Conservation (phyloP, 1,140 invertebrate genomes). For the Pogonus chalceus region DNA sequence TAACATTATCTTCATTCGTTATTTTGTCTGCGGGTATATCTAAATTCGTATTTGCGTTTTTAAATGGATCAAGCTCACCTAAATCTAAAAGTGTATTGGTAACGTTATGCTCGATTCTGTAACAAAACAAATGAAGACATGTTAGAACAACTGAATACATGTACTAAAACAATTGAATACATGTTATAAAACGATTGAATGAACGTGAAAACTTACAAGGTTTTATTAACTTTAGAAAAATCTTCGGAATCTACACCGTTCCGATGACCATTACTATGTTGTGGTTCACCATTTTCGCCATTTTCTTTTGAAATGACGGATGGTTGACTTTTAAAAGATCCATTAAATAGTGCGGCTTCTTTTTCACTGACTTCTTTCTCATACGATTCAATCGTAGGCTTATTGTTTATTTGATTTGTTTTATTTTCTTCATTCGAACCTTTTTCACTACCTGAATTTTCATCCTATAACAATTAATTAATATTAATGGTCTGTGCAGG, state of each 20-base stretch:
- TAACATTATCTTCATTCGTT: constrained; percentile 36
- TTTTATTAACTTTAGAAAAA: constrained; percentile 7
- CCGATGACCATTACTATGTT: constrained; percentile 4
- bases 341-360: neutral
- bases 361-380: neutral
- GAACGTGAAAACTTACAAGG: constrained; percentile 7
- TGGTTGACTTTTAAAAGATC: neutral
- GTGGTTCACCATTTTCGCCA: constrained; percentile 11
- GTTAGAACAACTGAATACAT: constrained; percentile 16
- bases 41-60: constrained; percentile 42
- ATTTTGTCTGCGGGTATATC: constrained; percentile 31
- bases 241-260: constrained; percentile 5
- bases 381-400: neutral
- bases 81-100: constrained; percentile 44
- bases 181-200: constrained; percentile 12
- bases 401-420: neutral
- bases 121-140: too few relatives aligned
- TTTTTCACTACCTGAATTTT: neutral
- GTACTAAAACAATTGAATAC: neutral
- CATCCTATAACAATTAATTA: neutral
- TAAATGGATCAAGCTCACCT: constrained; percentile 45
- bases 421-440: neutral
- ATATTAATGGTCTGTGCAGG: neutral
- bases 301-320: constrained; percentile 4
- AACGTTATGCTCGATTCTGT: constrained; percentile 44